These are phyloP conservation scores for Chlamydotis undulata DNA, from an alignment of 2,113 vertebrate genomes.

Conservation along the genomic window DNA sequence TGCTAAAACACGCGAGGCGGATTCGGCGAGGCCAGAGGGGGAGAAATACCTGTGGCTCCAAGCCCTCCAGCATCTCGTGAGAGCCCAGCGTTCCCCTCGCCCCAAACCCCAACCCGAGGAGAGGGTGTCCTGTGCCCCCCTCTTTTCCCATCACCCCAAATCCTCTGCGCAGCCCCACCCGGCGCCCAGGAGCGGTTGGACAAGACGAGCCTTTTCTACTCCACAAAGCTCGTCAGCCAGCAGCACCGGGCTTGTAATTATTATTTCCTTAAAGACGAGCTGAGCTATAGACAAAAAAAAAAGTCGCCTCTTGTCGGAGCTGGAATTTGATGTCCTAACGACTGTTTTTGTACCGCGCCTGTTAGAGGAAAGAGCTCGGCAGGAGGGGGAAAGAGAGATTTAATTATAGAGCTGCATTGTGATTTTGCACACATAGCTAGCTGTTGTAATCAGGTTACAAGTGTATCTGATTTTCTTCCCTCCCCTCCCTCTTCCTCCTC, in stretches of 20 bases:
- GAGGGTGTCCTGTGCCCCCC: neutral
- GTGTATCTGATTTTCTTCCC: constrained; percentile 59
- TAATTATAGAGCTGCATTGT: constrained; percentile 72
- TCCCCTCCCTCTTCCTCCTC: constrained; percentile 42
- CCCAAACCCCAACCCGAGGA: neutral
- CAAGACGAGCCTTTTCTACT: neutral
- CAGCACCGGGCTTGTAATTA: neutral
- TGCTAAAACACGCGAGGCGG: rapidly evolving
- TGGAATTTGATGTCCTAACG: constrained; percentile 69
- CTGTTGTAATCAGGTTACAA: constrained; percentile 65
- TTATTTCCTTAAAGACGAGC: constrained; percentile 58
- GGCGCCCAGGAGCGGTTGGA: neutral
- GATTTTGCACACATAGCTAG: constrained; percentile 61
- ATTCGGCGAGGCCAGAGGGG: neutral
- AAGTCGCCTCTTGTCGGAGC: constrained; percentile 43
- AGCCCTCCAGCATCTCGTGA: neutral
- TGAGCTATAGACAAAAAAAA: constrained; percentile 30
- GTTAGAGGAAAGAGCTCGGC: constrained; percentile 63
- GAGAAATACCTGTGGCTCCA: neutral
- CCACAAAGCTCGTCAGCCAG: neutral
- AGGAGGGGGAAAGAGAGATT: constrained; percentile 68
- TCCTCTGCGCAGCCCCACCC: neutral
- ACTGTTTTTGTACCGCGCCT: constrained; percentile 61
- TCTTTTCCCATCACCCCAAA: neutral
- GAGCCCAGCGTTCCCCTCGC: constrained; percentile 13